Evolutionary conservation across 2,888 invertebrate genomes (phyloP).

Genomic region (Lumbricus terrestris): DNA sequence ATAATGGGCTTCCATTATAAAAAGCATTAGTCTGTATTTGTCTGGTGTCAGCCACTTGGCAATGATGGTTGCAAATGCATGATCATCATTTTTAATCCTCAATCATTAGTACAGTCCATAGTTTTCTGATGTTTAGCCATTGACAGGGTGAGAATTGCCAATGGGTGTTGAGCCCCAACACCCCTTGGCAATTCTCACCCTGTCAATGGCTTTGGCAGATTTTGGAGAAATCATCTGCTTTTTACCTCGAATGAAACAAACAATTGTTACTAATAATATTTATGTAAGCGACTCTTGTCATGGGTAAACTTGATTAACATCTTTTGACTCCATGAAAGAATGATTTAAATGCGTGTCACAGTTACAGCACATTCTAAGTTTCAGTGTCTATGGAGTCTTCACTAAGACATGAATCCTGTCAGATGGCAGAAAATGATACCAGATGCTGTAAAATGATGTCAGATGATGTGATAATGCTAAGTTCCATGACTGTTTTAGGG

Average conservation of each 20-base stretch:
- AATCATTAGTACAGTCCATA: background rate
- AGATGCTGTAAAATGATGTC: background rate
- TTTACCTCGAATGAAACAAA: background rate
- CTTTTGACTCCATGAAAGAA: background rate
- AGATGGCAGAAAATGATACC: background rate
- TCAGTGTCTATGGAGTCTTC: background rate
- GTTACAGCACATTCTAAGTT: too few species aligned
- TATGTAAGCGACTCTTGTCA: background rate
- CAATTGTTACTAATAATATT: too few species aligned
- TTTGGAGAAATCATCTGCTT: background rate
- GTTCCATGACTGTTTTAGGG: constrained; percentile 63
- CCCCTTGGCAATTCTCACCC: too few species aligned
- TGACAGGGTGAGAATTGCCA: too few species aligned
- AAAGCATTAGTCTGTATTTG: background rate
- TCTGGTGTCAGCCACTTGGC: background rate
- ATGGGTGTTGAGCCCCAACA: too few species aligned
- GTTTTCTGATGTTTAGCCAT: background rate
- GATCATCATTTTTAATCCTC: background rate
- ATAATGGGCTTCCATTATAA: too few species aligned
- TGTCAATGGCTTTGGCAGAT: too few species aligned
- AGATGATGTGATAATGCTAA: background rate
- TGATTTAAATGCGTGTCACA: background rate
- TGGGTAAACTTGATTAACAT: too few species aligned
- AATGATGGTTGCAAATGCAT: background rate
- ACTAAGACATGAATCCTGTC: background rate